Percentiles rank a stretch among this genome's conserved stretches.
Conservation (phyloP, 92 coral and sea anemone genomes). For the Galaxea fascicularis region DNA sequence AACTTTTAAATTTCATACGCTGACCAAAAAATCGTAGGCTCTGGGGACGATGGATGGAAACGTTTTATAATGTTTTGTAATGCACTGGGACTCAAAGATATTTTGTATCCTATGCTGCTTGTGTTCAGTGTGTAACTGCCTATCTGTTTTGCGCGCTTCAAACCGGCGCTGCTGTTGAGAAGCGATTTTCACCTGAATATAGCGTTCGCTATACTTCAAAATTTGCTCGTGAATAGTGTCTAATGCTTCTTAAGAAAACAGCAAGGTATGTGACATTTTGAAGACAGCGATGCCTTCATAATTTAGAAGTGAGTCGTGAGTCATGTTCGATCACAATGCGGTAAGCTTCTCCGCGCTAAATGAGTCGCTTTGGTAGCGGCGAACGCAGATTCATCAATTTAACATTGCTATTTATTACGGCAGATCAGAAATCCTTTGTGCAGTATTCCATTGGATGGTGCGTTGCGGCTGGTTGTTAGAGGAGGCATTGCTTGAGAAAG, state of each 20-base stretch:
- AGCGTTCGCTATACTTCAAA: constrained; percentile 3
- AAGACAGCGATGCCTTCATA: constrained; percentile 55
- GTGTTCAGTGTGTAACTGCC: too few relatives aligned
- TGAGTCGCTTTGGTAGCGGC: constrained; percentile 15
- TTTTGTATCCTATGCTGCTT: constrained; percentile 31
- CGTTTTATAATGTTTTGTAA: too few relatives aligned
- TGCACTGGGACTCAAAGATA: too few relatives aligned
- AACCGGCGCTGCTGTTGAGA: not conserved
- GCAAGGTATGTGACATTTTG: constrained; percentile 42
- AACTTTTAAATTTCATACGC: too few relatives aligned
- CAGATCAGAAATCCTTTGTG: constrained; percentile 22
- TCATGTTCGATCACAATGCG: constrained; percentile 8
- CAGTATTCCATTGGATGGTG: constrained; percentile 20
- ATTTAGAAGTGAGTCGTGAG: constrained; percentile 26
- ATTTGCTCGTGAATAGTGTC: constrained; percentile 6
- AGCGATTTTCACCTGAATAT: not conserved
- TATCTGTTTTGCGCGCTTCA: not conserved
- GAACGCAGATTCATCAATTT: constrained; percentile 15
- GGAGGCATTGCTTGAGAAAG: not conserved
- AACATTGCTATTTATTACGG: constrained; percentile 23
- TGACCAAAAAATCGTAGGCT: too few relatives aligned
- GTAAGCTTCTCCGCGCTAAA: constrained; percentile 6
- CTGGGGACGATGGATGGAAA: too few relatives aligned
- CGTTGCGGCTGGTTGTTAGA: not conserved
- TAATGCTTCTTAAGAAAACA: constrained; percentile 33